Conservation (phyloP, 2,113 vertebrate species). For the Malurus alboscapulatus region DNA sequence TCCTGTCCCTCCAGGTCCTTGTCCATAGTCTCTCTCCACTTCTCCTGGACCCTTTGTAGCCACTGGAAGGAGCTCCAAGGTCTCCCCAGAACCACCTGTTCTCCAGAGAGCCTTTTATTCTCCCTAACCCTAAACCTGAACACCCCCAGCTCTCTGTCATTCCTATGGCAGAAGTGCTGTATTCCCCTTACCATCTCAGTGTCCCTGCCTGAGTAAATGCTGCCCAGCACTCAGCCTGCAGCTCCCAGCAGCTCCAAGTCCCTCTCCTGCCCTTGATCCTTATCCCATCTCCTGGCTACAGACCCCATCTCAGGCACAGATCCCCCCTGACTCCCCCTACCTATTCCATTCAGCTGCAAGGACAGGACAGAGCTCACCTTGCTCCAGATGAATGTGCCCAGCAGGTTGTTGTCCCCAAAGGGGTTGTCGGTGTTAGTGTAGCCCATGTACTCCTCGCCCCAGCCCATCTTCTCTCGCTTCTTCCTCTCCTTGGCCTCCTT, state of each 20-base stretch:
- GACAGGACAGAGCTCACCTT: conserved; percentile 75
- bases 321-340: fast-evolving
- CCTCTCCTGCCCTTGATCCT: background rate
- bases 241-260: background rate
- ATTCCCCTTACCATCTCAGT: fast-evolving
- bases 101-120: background rate
- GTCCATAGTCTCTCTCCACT: background rate
- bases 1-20: background rate
- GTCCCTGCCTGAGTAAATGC: background rate
- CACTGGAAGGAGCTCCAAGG: background rate
- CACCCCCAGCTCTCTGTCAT: background rate
- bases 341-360: fast-evolving
- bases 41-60: background rate
- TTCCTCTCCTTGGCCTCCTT: conserved; percentile 97
- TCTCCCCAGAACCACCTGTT: background rate
- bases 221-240: background rate
- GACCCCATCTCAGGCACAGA: background rate
- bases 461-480: conserved; percentile 98
- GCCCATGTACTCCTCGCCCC: conserved; percentile 99
- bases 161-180: background rate
- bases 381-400: conserved; percentile 97
- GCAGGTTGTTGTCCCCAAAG: conserved; percentile 95
- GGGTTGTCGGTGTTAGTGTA: conserved; percentile 98
- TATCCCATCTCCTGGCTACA: fast-evolving
- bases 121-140: background rate